Conservation (phyloP, 2,888 invertebrate species). For the Mythimna loreyi region DNA sequence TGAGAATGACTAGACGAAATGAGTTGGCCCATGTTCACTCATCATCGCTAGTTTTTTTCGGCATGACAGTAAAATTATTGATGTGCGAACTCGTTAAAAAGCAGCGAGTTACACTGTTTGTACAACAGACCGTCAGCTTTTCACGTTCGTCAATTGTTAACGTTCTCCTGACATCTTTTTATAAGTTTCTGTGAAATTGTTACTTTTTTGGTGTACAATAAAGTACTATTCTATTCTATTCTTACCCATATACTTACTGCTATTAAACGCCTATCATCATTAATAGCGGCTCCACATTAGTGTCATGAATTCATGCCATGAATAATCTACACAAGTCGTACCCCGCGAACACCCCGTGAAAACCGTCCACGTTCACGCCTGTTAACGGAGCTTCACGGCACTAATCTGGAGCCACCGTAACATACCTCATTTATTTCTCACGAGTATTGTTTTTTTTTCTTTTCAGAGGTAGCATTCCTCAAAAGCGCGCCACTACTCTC, state of each 20-base stretch:
- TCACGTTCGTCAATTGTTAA: no score
- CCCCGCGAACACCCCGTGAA: no score
- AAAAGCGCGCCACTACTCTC: conserved; percentile 74
- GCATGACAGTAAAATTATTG: not conserved
- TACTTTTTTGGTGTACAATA: no score
- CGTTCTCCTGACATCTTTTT: not conserved
- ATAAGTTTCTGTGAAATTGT: no score
- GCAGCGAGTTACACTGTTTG: no score
- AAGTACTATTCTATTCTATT: no score
- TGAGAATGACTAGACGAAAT: conserved; percentile 1
- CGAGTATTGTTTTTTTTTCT: conserved; percentile 44
- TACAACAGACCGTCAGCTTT: not conserved
- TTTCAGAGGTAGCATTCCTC: conserved; percentile 80
- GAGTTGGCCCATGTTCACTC: not conserved
- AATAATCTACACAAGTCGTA: no score
- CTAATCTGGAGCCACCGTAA: no score
- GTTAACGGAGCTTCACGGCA: no score
- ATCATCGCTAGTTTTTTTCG: not conserved
- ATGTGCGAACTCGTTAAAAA: not conserved
- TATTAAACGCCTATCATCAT: not conserved
- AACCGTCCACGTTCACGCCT: no score
- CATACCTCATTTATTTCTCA: conserved; percentile 3
- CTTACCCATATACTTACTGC: not conserved
- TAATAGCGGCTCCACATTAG: no score
- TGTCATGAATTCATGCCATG: no score